Percentiles rank a stretch among this genome's conserved stretches.
These are phyloP conservation scores for Anableps anableps DNA, from an alignment of 2,797 vertebrate species.

Conservation along the genomic window DNA sequence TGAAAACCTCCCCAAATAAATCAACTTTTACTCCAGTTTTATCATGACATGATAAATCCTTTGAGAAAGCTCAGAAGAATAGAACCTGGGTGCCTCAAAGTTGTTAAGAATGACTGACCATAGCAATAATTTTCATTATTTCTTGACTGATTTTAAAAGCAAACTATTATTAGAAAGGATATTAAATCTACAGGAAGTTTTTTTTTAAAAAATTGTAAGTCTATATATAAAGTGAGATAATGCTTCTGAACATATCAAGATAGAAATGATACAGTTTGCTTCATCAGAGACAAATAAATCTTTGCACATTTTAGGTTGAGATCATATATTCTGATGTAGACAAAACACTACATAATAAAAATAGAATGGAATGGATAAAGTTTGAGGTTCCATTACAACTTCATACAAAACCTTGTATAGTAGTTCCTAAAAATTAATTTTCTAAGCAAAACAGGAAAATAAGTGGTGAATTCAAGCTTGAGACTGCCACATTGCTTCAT, in stretches of 20 bases:
- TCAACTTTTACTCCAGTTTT: constrained; percentile 16
- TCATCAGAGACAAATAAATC: too few relatives aligned
- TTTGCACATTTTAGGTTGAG: not conserved
- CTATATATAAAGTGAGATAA: not conserved
- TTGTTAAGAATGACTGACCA: constrained; percentile 4
- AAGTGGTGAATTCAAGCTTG: not conserved
- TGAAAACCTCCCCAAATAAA: constrained; percentile 44
- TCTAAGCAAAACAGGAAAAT: not conserved
- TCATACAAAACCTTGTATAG: not conserved
- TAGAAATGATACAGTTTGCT: not conserved
- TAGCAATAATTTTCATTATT: not conserved
- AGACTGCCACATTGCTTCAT: not conserved
- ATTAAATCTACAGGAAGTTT: not conserved
- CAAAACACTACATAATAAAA: not conserved
- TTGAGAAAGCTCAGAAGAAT: constrained; percentile 11
- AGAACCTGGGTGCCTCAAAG: not conserved
- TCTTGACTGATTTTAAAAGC: not conserved
- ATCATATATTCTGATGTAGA: not conserved
- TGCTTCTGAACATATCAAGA: not conserved
- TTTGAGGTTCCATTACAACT: not conserved
- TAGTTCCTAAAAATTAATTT: not conserved
- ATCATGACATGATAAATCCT: constrained; percentile 1
- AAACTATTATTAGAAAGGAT: not conserved
- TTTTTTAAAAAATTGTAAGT: not conserved
- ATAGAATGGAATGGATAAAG: not conserved